These are phyloP conservation scores for Ceriagrion tenellum DNA, from an alignment of 2,888 invertebrate genomes.

Conservation along the genomic window DNA sequence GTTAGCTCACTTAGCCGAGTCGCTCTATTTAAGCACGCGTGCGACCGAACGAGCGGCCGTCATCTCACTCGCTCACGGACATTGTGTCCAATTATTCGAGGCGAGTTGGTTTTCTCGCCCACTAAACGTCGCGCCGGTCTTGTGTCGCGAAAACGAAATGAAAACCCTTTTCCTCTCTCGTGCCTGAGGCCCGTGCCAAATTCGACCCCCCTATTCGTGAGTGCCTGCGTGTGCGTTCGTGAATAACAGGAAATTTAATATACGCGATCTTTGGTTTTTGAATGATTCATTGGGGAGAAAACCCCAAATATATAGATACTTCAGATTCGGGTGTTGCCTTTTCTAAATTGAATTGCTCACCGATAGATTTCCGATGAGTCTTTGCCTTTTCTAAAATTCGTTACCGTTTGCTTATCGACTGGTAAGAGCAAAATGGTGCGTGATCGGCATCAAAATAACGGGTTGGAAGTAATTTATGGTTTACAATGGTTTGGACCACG, in stretches of 20 bases:
- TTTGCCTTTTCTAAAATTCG: too few species aligned
- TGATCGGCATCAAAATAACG: background rate
- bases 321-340: too few species aligned
- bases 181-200: background rate
- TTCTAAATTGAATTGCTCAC: too few species aligned
- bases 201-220: background rate
- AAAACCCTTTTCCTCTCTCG: too few species aligned
- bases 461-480: too few species aligned
- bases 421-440: too few species aligned
- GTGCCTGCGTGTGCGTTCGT: background rate
- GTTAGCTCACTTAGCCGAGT: conserved; percentile 51
- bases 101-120: conserved; percentile 48
- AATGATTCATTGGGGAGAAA: background rate
- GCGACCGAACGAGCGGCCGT: background rate
- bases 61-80: background rate
- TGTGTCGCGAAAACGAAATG: background rate
- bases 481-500: too few species aligned
- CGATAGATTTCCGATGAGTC: too few species aligned
- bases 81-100: conserved; percentile 55
- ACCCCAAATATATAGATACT: too few species aligned
- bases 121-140: background rate
- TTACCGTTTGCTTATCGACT: too few species aligned
- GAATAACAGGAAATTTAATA: background rate
- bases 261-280: background rate
- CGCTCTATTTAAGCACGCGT: conserved; percentile 46